These are phyloP conservation scores for Mirounga angustirostris DNA, from an alignment of 2,113 vertebrate genomes.

Conservation along the genomic window DNA sequence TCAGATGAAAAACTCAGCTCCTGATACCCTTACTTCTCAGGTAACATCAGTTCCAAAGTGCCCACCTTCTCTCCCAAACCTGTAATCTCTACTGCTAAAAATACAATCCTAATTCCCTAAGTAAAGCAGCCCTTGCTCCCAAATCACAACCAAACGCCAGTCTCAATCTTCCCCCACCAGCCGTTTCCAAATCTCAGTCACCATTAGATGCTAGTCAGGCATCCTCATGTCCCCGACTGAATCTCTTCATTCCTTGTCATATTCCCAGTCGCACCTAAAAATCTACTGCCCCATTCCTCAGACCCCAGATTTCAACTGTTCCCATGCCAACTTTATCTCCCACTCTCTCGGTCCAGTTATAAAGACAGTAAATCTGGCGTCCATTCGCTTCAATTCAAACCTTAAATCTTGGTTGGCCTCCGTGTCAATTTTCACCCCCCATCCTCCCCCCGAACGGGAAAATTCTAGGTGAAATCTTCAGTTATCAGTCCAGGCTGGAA, in stretches of 20 bases:
- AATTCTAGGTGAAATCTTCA: conserved; percentile 28
- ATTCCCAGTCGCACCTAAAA: neutral
- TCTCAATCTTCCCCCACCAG: neutral
- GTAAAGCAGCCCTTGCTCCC: neutral
- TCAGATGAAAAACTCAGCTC: neutral
- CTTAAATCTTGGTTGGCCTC: neutral
- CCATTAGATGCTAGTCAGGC: no score
- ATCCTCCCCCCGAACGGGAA: neutral
- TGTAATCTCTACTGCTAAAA: neutral
- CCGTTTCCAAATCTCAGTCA: neutral
- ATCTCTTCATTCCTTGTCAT: neutral
- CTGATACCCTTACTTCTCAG: neutral
- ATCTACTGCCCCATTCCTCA: neutral
- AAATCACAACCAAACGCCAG: neutral
- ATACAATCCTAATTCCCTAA: neutral
- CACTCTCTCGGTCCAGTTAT: neutral
- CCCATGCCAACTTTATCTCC: neutral
- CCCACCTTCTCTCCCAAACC: neutral
- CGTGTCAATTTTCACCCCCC: neutral
- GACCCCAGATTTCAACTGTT: neutral
- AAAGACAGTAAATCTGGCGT: neutral
- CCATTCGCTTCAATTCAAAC: conserved; percentile 30
- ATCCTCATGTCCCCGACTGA: neutral
- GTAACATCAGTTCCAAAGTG: neutral
- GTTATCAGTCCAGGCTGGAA: neutral